These are phyloP conservation scores for Condylura cristata DNA, from an alignment of 2,113 vertebrate species.

Conservation along the genomic window DNA sequence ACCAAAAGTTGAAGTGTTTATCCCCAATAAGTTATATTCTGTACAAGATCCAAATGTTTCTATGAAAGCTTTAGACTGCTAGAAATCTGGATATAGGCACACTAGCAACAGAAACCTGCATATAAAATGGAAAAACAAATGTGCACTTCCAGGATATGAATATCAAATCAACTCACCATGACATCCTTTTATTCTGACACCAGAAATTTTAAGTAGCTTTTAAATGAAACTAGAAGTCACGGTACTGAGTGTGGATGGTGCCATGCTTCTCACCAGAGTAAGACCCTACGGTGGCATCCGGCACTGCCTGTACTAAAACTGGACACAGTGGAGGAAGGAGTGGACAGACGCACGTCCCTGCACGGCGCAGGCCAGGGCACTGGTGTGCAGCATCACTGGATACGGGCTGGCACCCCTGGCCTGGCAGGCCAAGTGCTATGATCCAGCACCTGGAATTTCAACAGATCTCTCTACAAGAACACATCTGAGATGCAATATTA, in stretches of 20 bases:
- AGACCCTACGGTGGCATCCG: conserved; percentile 50
- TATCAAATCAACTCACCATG: conserved; percentile 71
- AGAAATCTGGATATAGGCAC: conserved; percentile 73
- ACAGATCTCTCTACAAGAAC: conserved; percentile 66
- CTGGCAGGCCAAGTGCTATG: conserved; percentile 60
- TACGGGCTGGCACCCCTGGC: conserved; percentile 16
- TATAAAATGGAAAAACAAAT: conserved; percentile 80
- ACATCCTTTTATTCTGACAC: conserved; percentile 61
- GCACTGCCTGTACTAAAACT: conserved; percentile 8
- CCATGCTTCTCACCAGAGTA: conserved; percentile 28
- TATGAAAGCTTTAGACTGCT: conserved; percentile 80
- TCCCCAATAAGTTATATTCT: conserved; percentile 85
- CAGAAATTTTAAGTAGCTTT: conserved; percentile 25
- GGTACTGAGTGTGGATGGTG: conserved; percentile 67
- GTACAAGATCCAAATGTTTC: conserved; percentile 82
- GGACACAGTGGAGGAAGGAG: conserved; percentile 53
- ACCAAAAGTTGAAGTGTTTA: conserved; percentile 77
- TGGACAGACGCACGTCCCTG: not conserved
- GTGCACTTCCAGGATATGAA: conserved; percentile 65
- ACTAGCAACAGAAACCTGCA: conserved; percentile 76
- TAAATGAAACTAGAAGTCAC: conserved; percentile 53
- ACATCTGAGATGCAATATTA: conserved; percentile 7
- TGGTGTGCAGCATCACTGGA: conserved; percentile 68
- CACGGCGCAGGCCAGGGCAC: conserved; percentile 19
- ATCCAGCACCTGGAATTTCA: not conserved